Base-by-base conservation (phyloP, 2,797 vertebrate genomes). In the Pampus argenteus region DNA sequence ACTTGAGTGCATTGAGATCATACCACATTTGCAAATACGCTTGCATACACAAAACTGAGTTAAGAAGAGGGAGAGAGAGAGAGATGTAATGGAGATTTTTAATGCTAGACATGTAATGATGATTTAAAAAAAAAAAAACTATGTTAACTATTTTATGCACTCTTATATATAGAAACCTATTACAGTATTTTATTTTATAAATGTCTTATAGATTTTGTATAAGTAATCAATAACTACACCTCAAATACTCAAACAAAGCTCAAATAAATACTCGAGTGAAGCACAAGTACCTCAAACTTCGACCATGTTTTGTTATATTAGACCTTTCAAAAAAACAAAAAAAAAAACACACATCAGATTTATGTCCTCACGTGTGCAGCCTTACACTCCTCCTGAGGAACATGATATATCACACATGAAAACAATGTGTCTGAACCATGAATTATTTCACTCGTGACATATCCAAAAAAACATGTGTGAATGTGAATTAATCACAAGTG, bases 1-100 rank as follows among this genome's bases (percentile, higher is more conserved):
- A 78, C 76, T 83, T 79, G 64, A 48, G 74, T 54, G 56, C 79
- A 51, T 47, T 81, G 71, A 75, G 73, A 84, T 89, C 81, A 73
- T 74, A 67, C 34, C 69, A 73, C 76, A 70, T 86, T 82, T 74
- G 76, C 69, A 76, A 83, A 88, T 81, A 48, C 40, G 40, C 66
- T 76, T 49, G 67, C 79, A 72, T 61, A 73, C 67, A 87, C 79
- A 79, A 64, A 79, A 68, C 52, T 11, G 65, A 63, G 64, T 66
- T 58, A 69, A 71, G 68, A 18, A 40, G 36, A 40, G 4, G 55
- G 52, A 51, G 68, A 61, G 63, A 65, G 62, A 63, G 38, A 56
- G 62, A 74, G 50, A 76, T 47, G 62, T 36, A 68, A 71, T 72
- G 36, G 66, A 74, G 58, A 73, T 77, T 75, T 70, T 78, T 79